phyloP scores from a whole-genome alignment of 2,888 invertebrate species.

The Acheta domesticus region DNA sequence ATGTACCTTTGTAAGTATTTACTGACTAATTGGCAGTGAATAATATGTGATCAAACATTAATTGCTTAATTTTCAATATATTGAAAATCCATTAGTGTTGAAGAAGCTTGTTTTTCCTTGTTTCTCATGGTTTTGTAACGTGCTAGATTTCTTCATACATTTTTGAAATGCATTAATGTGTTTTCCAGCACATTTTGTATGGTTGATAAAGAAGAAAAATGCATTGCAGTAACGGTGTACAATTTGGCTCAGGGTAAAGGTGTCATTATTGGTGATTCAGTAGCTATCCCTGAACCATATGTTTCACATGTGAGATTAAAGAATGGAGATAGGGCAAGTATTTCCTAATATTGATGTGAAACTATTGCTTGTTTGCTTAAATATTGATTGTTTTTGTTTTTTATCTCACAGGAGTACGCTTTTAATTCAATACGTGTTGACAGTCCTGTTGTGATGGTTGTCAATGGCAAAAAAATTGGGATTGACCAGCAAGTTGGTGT shows the following conservation, averaged over 20 bases:
- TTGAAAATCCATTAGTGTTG: background rate
- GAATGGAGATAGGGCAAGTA: conserved; percentile 55
- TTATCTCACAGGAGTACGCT: conserved; percentile 61
- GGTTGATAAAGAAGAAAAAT: conserved; percentile 67
- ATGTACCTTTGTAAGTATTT: conserved; percentile 71
- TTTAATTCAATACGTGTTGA: conserved; percentile 75
- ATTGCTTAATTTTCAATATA: too few relatives aligned
- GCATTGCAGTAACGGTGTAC: conserved; percentile 75
- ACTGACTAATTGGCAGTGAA: too few relatives aligned
- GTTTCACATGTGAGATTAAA: conserved; percentile 58
- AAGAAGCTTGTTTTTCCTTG: background rate
- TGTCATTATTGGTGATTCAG: conserved; percentile 78
- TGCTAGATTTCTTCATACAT: too few relatives aligned
- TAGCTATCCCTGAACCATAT: conserved; percentile 75
- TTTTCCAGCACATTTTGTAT: conserved; percentile 70
- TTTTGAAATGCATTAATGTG: background rate
- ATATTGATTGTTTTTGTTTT: background rate
- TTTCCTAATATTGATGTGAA: conserved; percentile 25
- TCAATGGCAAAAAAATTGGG: conserved; percentile 73
- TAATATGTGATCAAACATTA: too few relatives aligned
- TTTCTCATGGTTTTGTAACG: background rate
- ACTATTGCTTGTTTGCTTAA: background rate
- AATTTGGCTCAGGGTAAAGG: conserved; percentile 80
- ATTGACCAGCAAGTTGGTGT: conserved; percentile 63
- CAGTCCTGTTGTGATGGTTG: conserved; percentile 67